Conservation (phyloP, 2,113 vertebrate species). For the Anoplopoma fimbria region DNA sequence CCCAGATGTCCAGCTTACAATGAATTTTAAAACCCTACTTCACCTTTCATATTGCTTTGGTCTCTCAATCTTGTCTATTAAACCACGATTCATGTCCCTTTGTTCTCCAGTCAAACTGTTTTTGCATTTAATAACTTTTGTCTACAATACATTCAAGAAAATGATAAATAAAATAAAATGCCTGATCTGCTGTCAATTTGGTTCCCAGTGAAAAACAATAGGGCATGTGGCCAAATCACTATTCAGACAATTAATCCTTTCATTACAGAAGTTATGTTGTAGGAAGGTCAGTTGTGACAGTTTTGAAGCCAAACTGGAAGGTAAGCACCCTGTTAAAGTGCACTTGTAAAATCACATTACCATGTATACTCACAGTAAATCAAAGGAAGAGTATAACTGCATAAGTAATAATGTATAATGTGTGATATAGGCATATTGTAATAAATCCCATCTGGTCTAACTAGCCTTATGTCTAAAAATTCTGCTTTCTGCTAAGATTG, state of each 20-base stretch:
- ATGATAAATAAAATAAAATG: conserved; percentile 1
- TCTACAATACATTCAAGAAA: neutral
- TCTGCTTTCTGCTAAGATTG: neutral
- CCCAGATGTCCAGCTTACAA: neutral
- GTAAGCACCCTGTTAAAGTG: fast-evolving
- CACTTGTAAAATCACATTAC: neutral
- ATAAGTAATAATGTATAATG: neutral
- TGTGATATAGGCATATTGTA: neutral
- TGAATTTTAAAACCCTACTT: neutral
- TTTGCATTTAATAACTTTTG: neutral
- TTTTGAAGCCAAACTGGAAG: conserved; percentile 20
- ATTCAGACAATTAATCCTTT: neutral
- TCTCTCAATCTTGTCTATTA: conserved; percentile 3
- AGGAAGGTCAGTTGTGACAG: conserved; percentile 19
- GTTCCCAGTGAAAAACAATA: conserved; percentile 10
- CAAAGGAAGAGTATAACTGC: neutral
- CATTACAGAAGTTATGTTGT: neutral
- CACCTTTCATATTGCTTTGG: conserved; percentile 2
- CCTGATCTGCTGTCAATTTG: conserved; percentile 2
- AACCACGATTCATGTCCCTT: neutral
- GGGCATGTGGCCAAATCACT: conserved; percentile 8
- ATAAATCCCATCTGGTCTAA: neutral
- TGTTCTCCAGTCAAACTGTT: neutral
- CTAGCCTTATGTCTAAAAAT: neutral
- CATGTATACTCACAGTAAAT: neutral